Conservation (phyloP, 2,797 vertebrate species). For the Lepilemur septentrionalis region DNA sequence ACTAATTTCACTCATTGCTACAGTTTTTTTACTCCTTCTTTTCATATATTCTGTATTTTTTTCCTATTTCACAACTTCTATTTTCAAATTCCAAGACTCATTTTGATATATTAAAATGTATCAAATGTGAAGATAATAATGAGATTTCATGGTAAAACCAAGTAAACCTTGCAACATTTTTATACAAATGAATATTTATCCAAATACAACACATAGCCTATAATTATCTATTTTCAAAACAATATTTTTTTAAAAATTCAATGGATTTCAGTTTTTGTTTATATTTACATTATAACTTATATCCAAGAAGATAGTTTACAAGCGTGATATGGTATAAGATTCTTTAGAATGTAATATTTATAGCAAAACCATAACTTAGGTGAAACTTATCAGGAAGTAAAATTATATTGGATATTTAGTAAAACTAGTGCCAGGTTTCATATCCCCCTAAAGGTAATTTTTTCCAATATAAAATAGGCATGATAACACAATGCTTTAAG, state of each 20-base stretch:
- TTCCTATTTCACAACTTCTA: not conserved
- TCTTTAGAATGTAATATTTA: not conserved
- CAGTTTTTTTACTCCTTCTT: not conserved
- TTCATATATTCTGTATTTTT: not conserved
- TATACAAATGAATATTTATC: constrained; percentile 23
- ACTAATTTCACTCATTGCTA: not conserved
- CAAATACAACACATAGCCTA: not conserved
- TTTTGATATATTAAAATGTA: not conserved
- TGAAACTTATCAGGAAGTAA: not conserved
- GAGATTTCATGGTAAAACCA: constrained; percentile 16
- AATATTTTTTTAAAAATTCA: not conserved
- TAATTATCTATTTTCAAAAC: constrained; percentile 60
- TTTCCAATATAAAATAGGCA: not conserved
- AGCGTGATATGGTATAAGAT: not conserved
- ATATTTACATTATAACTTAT: constrained; percentile 31
- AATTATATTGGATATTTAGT: not conserved
- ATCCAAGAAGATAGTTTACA: not conserved
- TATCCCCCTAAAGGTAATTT: not conserved
- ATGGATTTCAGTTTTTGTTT: not conserved
- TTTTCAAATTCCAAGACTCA: not conserved
- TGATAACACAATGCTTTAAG: not conserved
- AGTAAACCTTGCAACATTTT: constrained; percentile 2
- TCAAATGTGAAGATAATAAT: not conserved
- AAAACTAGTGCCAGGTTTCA: not conserved
- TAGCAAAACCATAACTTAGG: not conserved